phyloP scores from a whole-genome alignment of 2,888 invertebrate species.

The Tiliacea aurago region DNA sequence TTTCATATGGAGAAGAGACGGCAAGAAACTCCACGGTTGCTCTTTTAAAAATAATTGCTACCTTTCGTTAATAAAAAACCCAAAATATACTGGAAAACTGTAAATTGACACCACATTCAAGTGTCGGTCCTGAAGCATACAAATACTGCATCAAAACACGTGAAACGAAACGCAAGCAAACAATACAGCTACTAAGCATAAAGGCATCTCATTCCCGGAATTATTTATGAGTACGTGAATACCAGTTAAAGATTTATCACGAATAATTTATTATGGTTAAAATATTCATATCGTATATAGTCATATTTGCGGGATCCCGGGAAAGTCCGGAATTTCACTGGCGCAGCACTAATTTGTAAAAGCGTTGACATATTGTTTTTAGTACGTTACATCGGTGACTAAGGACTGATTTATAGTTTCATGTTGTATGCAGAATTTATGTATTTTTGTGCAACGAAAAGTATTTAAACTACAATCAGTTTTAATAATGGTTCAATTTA shows the following conservation, averaged over 20 bases:
- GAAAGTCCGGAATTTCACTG: slow-evolving; percentile 22
- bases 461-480: slow-evolving; percentile 42
- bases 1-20: too few species aligned
- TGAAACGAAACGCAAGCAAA: slow-evolving; percentile 44
- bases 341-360: slow-evolving; percentile 55
- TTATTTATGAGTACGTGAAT: slow-evolving; percentile 58
- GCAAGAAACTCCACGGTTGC: too few species aligned
- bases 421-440: slow-evolving; percentile 28
- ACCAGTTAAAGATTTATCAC: slow-evolving; percentile 50
- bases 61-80: not conserved
- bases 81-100: not conserved
- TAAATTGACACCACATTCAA: not conserved
- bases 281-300: slow-evolving; percentile 44
- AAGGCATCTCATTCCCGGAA: slow-evolving; percentile 18
- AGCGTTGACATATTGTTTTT: slow-evolving; percentile 60
- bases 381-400: slow-evolving; percentile 39
- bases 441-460: slow-evolving; percentile 16
- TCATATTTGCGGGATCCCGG: slow-evolving; percentile 42
- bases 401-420: slow-evolving; percentile 51
- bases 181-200: slow-evolving; percentile 58
- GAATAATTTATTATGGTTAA: slow-evolving; percentile 56
- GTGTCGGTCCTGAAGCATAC: not conserved
- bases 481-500: slow-evolving; percentile 42
- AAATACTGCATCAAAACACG: slow-evolving; percentile 30
- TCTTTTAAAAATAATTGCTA: too few species aligned